phyloP scores from a whole-genome alignment of 2,797 vertebrate species.

The Danio kyathit region DNA sequence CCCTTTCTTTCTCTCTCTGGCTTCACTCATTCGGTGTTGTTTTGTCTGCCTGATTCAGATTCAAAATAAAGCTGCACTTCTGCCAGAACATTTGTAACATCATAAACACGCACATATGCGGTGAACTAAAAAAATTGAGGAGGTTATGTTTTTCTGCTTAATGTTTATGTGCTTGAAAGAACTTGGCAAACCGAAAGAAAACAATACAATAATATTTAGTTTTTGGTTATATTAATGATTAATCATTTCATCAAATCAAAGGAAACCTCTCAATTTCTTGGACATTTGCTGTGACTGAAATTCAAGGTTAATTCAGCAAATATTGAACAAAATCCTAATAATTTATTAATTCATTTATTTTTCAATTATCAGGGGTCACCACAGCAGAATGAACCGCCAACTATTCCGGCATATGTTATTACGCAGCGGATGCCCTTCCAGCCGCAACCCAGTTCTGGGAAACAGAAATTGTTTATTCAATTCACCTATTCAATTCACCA shows the following conservation, averaged over 20 bases:
- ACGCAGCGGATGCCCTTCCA: too few relatives aligned
- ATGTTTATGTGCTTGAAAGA: background rate
- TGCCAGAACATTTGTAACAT: constrained; percentile 19
- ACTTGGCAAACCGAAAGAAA: background rate
- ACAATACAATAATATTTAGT: background rate
- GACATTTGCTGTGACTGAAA: too few relatives aligned
- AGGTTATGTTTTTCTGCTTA: background rate
- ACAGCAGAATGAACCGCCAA: too few relatives aligned
- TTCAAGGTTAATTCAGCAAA: too few relatives aligned
- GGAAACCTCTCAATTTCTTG: too few relatives aligned
- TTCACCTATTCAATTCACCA: too few relatives aligned
- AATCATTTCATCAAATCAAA: background rate
- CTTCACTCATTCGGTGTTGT: constrained; percentile 28
- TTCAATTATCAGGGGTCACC: too few relatives aligned
- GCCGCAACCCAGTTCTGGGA: too few relatives aligned
- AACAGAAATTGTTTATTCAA: too few relatives aligned
- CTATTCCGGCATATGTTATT: too few relatives aligned
- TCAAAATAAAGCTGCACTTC: constrained; percentile 22
- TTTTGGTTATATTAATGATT: background rate
- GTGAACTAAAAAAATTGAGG: background rate
- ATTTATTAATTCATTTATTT: too few relatives aligned
- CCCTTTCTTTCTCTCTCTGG: background rate
- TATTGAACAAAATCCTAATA: too few relatives aligned
- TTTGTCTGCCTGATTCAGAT: constrained; percentile 38
- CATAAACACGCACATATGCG: background rate